phyloP scores from a whole-genome alignment of 2,113 vertebrate species.

The Martes martes region DNA sequence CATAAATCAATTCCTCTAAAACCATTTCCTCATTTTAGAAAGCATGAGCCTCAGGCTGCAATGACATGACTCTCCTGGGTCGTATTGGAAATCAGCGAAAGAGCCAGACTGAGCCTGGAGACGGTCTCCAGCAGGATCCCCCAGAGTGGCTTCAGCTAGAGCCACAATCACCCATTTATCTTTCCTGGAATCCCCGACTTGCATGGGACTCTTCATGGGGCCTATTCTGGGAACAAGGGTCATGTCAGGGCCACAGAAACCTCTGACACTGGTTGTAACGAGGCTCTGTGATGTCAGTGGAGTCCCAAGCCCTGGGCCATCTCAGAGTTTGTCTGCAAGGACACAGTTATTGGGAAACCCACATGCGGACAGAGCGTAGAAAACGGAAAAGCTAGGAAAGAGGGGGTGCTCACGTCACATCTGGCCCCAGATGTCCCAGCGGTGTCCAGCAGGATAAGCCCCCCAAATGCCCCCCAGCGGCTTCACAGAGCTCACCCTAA shows the following conservation, averaged over 20 bases:
- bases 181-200: too few species aligned
- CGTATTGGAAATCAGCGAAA: too few species aligned
- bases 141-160: not conserved
- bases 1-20: not conserved
- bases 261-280: too few species aligned
- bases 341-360: too few species aligned
- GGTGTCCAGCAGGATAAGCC: not conserved
- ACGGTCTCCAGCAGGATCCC: not conserved
- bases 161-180: too few species aligned
- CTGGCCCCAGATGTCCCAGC: not conserved
- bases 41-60: not conserved
- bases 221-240: too few species aligned
- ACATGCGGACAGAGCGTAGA: not conserved
- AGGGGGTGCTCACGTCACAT: fast-evolving
- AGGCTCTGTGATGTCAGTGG: too few species aligned
- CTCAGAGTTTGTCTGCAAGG: too few species aligned
- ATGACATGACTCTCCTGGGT: not conserved
- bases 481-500: not conserved
- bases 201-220: too few species aligned
- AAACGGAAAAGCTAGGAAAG: too few species aligned
- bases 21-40: not conserved
- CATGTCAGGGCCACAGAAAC: too few species aligned
- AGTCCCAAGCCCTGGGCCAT: too few species aligned
- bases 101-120: not conserved
- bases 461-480: fast-evolving